Base-by-base conservation (phyloP, 2,888 invertebrate genomes). In the Drosophila setosimentum region DNA sequence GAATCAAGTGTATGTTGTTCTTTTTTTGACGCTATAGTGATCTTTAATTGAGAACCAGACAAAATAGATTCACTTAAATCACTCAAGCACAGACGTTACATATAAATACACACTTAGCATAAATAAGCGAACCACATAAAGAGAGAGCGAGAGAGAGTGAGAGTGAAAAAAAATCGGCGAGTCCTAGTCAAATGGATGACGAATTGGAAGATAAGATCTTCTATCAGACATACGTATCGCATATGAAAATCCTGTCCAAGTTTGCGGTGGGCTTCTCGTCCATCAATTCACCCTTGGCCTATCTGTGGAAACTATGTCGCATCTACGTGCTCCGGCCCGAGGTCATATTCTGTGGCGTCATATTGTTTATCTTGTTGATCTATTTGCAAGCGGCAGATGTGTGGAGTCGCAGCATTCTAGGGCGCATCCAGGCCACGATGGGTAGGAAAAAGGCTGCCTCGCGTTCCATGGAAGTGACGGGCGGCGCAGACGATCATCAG, bases 151-250 rank as follows among this genome's bases (percentile, higher is more conserved):
- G 11, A 24, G 24, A 57, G 16, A 33, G 37, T n/a, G 18, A 48
- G 35, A n/a, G 50, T 6, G 11, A 42, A 30, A 37, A 13, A 57
- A 33, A 24, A 42, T 66, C 33, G 51, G 53, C 57, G 30, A 57
- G 16, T 32, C 59, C 50, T 42, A 57, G 65, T 65, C 69, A 79
- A 78, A 98, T 98, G 98, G 98, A 98, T 95, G 97, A 98, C 96
- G 97, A 97, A 94, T 94, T 97, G 91, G 97, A 98, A 94, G 97
- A 97, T 91, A 96, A 95, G 94, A 96, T 97, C 90, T 94, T 97
- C 90, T 97, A 97, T 93, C 97, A 97, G 95, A 97, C 97, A 37
- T 97, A 97, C 93, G 94, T 97, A 82, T 97, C 97, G 82, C 97
- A 97, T 93, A 95, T 97, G 95, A 97, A 97, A 95, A 94, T 97